Conservation (phyloP, 2,113 vertebrate genomes). For the Orthochromis malagaraziensis region DNA sequence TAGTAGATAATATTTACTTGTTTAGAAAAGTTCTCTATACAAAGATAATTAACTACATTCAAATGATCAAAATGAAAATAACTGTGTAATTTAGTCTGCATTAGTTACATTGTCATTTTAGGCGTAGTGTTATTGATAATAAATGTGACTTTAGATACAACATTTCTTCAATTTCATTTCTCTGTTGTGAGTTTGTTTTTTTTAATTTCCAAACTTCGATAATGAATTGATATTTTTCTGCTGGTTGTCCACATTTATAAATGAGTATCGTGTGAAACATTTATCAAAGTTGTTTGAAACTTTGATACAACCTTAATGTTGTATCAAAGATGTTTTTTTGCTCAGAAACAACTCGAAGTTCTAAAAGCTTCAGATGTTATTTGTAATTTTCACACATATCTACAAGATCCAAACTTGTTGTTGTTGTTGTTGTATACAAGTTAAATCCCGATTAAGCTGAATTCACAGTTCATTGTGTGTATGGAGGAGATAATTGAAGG, state of each 20-base stretch:
- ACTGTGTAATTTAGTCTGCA: not conserved
- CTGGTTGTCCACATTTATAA: not conserved
- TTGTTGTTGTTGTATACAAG: not conserved
- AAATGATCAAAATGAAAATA: not conserved
- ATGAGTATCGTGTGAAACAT: not conserved
- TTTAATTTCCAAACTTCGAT: not conserved
- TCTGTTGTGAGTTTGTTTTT: not conserved
- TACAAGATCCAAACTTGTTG: not conserved
- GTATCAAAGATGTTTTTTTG: not conserved
- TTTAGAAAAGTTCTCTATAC: not conserved
- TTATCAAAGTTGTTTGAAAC: not conserved
- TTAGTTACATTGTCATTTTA: not conserved
- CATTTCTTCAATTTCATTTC: not conserved
- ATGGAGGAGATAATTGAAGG: not conserved
- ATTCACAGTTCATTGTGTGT: not conserved
- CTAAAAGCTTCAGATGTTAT: not conserved
- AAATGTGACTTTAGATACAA: not conserved
- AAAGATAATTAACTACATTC: not conserved
- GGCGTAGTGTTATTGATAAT: not conserved
- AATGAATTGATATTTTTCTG: not conserved
- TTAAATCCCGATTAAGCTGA: not conserved
- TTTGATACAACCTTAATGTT: not conserved
- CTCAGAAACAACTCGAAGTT: not conserved
- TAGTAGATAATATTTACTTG: not conserved
- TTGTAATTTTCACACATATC: not conserved